Evolutionary conservation across 1,140 invertebrate genomes (phyloP).

Genomic region (Agrypnia vestita): DNA sequence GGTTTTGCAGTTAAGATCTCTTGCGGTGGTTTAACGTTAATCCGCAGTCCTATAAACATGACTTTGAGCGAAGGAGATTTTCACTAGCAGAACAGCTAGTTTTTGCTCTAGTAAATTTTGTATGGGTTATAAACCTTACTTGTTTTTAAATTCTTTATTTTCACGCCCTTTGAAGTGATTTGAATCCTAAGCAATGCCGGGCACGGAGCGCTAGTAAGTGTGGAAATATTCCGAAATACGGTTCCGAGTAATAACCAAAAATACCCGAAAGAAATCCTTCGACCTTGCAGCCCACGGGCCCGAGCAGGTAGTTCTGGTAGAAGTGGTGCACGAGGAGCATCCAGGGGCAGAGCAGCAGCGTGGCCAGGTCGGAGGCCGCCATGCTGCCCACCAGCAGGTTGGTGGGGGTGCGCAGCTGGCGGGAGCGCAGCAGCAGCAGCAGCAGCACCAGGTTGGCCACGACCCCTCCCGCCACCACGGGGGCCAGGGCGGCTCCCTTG

Average conservation of each 20-base stretch:
- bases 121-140: no score
- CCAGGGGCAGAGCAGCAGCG: conserved; percentile 82
- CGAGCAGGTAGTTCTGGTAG: conserved; percentile 84
- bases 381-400: conserved; percentile 88
- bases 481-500: conserved; percentile 76
- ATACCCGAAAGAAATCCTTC: conserved; percentile 81
- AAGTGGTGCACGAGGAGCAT: conserved; percentile 81
- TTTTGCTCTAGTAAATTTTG: no score
- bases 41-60: no score
- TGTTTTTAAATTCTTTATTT: no score
- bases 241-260: not conserved
- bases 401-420: conserved; percentile 81
- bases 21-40: no score
- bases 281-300: conserved; percentile 78
- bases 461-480: conserved; percentile 79
- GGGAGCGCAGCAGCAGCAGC: conserved; percentile 78
- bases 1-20: no score
- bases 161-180: no score
- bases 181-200: no score
- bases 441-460: conserved; percentile 83
- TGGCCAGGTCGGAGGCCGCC: conserved; percentile 83
- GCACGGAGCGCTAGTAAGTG: no score
- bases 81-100: no score
- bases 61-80: no score
- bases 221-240: no score